Evolutionary conservation across 1,140 invertebrate species (phyloP).

Genomic region (Panulirus ornatus): DNA sequence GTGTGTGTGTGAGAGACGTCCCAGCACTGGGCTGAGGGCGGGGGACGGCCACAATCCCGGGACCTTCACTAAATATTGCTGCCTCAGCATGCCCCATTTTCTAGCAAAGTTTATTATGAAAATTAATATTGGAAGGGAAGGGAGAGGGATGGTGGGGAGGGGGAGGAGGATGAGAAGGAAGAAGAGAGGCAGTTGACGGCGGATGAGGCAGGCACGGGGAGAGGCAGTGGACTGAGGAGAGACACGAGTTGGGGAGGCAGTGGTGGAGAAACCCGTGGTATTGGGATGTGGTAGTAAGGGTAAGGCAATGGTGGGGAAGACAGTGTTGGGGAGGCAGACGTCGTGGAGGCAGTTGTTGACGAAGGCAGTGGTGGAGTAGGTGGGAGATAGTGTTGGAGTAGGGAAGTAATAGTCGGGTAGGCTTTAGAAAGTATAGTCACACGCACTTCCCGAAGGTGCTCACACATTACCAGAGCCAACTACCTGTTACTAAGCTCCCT

Average conservation of each 20-base stretch:
- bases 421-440: too few relatives aligned
- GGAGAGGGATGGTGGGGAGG: neutral
- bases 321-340: too few relatives aligned
- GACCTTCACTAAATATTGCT: slow-evolving; percentile 23
- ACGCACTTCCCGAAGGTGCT: too few relatives aligned
- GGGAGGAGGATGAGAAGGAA: neutral
- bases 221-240: neutral
- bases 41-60: neutral
- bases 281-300: too few relatives aligned
- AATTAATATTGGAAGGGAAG: slow-evolving; percentile 15
- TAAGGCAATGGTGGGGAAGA: too few relatives aligned
- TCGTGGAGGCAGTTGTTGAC: too few relatives aligned
- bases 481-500: too few relatives aligned
- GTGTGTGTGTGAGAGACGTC: too few relatives aligned
- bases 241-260: neutral
- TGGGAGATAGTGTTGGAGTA: too few relatives aligned
- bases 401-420: too few relatives aligned
- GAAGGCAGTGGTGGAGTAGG: too few relatives aligned
- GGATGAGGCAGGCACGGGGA: neutral
- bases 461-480: too few relatives aligned
- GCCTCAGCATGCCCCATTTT: slow-evolving; percentile 24
- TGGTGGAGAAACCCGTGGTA: neutral
- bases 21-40: neutral
- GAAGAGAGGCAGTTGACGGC: neutral
- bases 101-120: slow-evolving; percentile 36